These are phyloP conservation scores for Geophilus truncorum DNA, from an alignment of 2,888 invertebrate species.

Conservation along the genomic window DNA sequence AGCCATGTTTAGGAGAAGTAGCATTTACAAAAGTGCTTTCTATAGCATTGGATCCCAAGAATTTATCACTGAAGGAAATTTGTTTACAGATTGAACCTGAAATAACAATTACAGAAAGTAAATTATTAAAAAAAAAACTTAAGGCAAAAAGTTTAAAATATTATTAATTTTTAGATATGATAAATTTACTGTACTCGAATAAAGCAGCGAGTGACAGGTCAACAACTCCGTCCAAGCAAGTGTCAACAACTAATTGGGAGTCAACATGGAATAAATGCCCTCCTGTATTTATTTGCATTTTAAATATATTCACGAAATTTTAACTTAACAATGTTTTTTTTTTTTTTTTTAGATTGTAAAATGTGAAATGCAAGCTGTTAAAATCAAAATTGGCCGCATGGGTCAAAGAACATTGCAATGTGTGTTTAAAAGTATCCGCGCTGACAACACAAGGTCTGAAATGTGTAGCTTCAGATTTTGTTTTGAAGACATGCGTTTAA, in stretches of 20 bases:
- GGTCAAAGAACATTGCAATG: not conserved
- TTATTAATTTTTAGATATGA: not conserved
- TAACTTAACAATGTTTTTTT: not conserved
- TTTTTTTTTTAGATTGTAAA: not conserved
- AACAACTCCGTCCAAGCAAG: not conserved
- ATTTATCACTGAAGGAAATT: not conserved
- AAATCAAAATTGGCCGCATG: not conserved
- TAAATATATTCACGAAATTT: no score
- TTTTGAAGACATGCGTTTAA: not conserved
- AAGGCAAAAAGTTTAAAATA: no score
- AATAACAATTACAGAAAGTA: not conserved
- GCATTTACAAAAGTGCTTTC: not conserved
- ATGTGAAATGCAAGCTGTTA: not conserved
- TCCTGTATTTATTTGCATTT: no score
- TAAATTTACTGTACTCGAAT: not conserved
- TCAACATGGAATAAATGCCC: not conserved
- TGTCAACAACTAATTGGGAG: not conserved
- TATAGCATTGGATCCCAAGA: not conserved
- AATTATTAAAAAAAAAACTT: no score
- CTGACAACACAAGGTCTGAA: not conserved
- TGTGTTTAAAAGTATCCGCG: not conserved
- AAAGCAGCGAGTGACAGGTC: not conserved
- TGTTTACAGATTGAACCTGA: not conserved
- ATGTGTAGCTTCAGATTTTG: not conserved
- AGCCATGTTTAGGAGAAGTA: not conserved